Evolutionary conservation across 2,888 invertebrate species (phyloP).

Genomic region (Liopterus haemorrhoidalis): DNA sequence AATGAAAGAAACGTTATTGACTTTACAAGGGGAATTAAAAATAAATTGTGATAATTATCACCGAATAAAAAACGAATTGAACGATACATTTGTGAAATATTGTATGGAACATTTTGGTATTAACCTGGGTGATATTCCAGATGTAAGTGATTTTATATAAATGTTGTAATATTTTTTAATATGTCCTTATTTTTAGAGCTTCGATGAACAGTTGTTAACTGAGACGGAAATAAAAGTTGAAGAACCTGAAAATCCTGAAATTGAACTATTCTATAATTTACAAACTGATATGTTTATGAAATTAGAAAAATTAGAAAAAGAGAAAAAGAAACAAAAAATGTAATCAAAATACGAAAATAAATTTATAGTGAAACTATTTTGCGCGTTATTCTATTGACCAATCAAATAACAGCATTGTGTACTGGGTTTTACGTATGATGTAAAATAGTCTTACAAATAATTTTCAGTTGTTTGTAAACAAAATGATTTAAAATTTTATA

Average conservation of each 20-base stretch:
- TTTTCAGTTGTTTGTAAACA: too few species aligned
- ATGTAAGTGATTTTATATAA: too few species aligned
- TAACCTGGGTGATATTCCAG: too few species aligned
- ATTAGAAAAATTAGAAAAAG: conserved; percentile 21
- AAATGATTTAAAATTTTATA: too few species aligned
- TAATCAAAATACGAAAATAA: conserved; percentile 24
- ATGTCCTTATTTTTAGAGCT: background rate
- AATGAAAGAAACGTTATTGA: conserved; percentile 39
- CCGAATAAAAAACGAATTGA: conserved; percentile 35
- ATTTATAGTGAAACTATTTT: too few species aligned
- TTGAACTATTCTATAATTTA: conserved; percentile 11
- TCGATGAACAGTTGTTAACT: too few species aligned
- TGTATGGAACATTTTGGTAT: conserved; percentile 36
- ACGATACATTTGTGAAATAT: conserved; percentile 37
- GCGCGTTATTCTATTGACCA: too few species aligned
- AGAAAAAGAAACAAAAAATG: conserved; percentile 25
- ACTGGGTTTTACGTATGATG: too few species aligned
- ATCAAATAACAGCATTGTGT: too few species aligned
- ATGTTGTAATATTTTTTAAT: background rate
- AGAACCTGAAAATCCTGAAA: too few species aligned
- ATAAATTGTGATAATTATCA: conserved; percentile 35
- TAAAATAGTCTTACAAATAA: too few species aligned
- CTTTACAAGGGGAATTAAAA: conserved; percentile 37
- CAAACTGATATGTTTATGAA: conserved; percentile 5
- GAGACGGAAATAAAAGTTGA: too few species aligned